phyloP scores from a whole-genome alignment of 2,797 vertebrate species.

The Lateolabrax maculatus region DNA sequence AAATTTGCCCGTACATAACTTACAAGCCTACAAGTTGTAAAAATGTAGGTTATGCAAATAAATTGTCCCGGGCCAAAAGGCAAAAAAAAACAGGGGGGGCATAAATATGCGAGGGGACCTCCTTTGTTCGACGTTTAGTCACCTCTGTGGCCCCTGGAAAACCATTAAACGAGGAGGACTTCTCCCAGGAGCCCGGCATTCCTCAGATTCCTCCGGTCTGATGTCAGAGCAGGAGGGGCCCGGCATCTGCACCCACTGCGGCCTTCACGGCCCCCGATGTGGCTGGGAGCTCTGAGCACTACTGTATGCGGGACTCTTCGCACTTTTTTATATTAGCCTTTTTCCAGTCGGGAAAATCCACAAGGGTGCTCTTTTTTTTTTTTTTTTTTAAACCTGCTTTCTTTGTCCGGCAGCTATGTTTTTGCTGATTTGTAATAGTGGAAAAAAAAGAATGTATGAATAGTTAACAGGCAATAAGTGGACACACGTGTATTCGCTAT shows the following conservation, averaged over 20 bases:
- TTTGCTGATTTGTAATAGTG: neutral
- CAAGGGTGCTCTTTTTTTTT: too few relatives aligned
- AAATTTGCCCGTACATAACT: neutral
- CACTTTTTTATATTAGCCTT: neutral
- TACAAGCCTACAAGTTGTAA: conserved; percentile 35
- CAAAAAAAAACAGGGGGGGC: conserved; percentile 48
- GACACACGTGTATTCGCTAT: too few relatives aligned
- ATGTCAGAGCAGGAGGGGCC: conserved; percentile 81
- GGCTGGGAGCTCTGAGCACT: neutral
- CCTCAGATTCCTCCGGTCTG: conserved; percentile 82
- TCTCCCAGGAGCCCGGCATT: conserved; percentile 83
- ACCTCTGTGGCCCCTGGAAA: conserved; percentile 80
- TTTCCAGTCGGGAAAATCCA: neutral
- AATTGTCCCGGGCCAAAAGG: conserved; percentile 60
- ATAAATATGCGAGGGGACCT: conserved; percentile 67
- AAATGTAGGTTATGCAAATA: conserved; percentile 68
- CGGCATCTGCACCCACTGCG: conserved; percentile 66
- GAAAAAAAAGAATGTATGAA: too few relatives aligned
- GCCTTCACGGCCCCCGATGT: conserved; percentile 52
- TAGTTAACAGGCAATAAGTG: too few relatives aligned
- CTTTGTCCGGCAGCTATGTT: neutral
- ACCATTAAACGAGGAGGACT: conserved; percentile 81
- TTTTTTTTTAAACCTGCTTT: neutral
- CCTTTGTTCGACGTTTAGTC: conserved; percentile 80
- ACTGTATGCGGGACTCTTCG: accelerated